Percentiles rank a stretch among this genome's conserved stretches.
phyloP scores from a whole-genome alignment of 2,797 vertebrate genomes.

The Parauchenoglanis punctatus region DNA sequence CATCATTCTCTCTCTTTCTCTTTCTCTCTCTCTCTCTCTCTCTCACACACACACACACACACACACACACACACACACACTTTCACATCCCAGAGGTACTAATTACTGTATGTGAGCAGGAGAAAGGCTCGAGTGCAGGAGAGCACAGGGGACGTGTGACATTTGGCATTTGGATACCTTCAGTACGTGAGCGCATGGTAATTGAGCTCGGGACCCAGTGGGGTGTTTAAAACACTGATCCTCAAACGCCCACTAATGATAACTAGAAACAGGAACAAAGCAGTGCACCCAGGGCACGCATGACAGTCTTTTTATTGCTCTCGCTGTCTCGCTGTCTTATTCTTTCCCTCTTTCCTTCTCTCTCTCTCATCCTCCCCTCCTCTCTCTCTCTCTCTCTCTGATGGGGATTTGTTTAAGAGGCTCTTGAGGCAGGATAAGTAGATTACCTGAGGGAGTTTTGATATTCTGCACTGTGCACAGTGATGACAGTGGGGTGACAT shows the following conservation, averaged over 20 bases:
- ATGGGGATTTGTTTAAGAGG: constrained; percentile 69
- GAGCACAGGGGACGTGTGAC: constrained; percentile 65
- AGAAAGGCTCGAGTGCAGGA: constrained; percentile 62
- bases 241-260: constrained; percentile 66
- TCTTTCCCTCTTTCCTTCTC: constrained; percentile 7
- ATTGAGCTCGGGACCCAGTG: constrained; percentile 73
- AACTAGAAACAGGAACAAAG: constrained; percentile 59
- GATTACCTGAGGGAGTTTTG: constrained; percentile 69
- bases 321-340: constrained; percentile 15
- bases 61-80: constrained; percentile 48
- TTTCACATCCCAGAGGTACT: constrained; percentile 74
- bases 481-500: constrained; percentile 61
- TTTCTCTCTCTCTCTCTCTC: neutral
- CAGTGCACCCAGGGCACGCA: constrained; percentile 40
- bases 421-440: constrained; percentile 72
- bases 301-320: constrained; percentile 53
- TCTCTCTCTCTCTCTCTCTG: neutral
- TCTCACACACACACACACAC: constrained; percentile 16
- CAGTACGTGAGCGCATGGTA: constrained; percentile 71
- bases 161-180: constrained; percentile 80
- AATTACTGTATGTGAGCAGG: constrained; percentile 72
- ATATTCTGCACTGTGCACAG: constrained; percentile 70
- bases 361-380: neutral
- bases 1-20: neutral
- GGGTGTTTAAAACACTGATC: constrained; percentile 67